Evolutionary conservation across 1,140 invertebrate genomes (phyloP), one percentile per base, ranked within the genome.

Genomic region (Uloborus diversus): DNA sequence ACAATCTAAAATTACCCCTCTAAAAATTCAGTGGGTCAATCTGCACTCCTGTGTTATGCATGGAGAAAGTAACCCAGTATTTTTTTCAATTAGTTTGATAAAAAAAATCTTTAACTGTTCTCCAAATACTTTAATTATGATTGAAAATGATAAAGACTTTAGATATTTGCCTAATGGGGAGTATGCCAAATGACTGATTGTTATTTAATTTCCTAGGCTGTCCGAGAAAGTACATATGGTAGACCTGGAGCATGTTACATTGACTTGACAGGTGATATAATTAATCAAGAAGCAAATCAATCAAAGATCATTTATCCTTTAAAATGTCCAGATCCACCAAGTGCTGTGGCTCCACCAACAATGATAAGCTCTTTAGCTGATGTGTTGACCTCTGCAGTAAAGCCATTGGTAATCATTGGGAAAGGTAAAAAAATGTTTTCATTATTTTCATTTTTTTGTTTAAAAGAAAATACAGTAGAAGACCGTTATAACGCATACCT

Each of bases 371-470:
- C 90, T 69, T 94, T 95, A 0, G 90, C 91, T 4, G 87, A 91
- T 51, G 61, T 95, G 23, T 84, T 99, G 11, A 87, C 88, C 0
- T 86, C 86, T 62, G 93, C 96, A 0, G 89, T 93, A 86, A 90
- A 90, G 27, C 96, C 97, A 1, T 87, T 99, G 20, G 89, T 99
- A 4, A 94, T 99, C 59, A 88, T 98, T n/a, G 96, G 96, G 49
- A 98, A 98, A 90, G 96, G 95, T 84, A 84, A 82, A 13, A 57
- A 37, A n/a, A n/a, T n/a, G n/a, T n/a, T n/a, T n/a, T n/a, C n/a
- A n/a, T n/a, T n/a, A n/a, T n/a, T n/a, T n/a, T n/a, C n/a, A n/a
- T n/a, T n/a, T n/a, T n/a, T n/a, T n/a, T n/a, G n/a, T n/a, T n/a
- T n/a, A n/a, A n/a, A n/a, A n/a, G n/a, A n/a, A n/a, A n/a, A n/a